Evolutionary conservation across 1,140 invertebrate species (phyloP).

Genomic region (Formica exsecta): DNA sequence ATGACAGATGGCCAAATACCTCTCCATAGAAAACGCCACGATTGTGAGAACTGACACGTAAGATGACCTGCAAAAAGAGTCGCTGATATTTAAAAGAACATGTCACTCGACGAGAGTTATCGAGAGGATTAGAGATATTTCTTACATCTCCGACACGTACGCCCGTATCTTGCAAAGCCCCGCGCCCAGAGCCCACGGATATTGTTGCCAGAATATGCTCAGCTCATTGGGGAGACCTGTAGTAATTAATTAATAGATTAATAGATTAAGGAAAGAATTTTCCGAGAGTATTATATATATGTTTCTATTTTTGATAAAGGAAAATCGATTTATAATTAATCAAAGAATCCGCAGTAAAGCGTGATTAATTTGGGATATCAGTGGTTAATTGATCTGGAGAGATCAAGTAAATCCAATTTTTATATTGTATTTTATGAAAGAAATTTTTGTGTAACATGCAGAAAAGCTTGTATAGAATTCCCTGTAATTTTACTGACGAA

Average conservation of each 20-base stretch:
- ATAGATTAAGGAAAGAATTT: neutral
- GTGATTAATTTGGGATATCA: neutral
- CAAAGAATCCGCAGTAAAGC: neutral
- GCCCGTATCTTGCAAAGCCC: constrained; percentile 94
- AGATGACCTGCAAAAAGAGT: constrained; percentile 87
- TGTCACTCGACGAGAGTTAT: neutral
- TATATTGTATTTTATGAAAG: neutral
- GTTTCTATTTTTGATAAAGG: neutral
- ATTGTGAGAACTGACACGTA: constrained; percentile 96
- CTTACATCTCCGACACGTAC: constrained; percentile 94
- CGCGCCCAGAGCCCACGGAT: constrained; percentile 95
- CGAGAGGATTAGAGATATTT: constrained; percentile 70
- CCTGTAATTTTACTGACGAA: neutral
- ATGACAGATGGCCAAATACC: constrained; percentile 97
- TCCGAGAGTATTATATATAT: neutral
- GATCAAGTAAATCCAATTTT: no score
- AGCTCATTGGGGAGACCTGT: constrained; percentile 96
- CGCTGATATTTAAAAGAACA: neutral
- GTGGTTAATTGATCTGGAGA: no score
- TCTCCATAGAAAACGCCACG: constrained; percentile 94
- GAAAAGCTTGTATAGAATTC: neutral
- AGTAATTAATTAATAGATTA: constrained; percentile 75
- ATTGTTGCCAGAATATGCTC: constrained; percentile 96
- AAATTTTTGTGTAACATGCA: neutral
- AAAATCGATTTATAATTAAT: neutral